Conservation (phyloP, 2,888 invertebrate species). For the Lapara coniferarum region DNA sequence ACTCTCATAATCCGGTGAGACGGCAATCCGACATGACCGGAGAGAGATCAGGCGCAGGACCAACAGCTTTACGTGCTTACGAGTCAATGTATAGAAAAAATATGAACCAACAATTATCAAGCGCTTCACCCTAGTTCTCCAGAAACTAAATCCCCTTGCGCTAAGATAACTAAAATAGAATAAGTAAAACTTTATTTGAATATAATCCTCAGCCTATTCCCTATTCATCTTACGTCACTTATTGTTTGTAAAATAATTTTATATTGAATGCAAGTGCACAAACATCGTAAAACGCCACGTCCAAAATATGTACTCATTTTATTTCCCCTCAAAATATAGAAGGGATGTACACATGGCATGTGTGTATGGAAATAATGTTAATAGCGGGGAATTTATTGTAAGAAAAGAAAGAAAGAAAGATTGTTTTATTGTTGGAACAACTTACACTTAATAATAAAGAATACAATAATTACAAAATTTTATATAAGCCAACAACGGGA, state of each 20-base stretch:
- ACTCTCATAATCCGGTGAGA: too few species aligned
- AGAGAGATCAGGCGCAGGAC: too few species aligned
- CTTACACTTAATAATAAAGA: too few species aligned
- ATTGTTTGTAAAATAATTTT: slow-evolving; percentile 41
- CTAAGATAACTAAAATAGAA: slow-evolving; percentile 45
- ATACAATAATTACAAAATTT: too few species aligned
- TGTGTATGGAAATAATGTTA: slow-evolving; percentile 61
- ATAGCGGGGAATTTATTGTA: slow-evolving; percentile 24
- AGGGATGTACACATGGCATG: slow-evolving; percentile 55
- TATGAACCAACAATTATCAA: slow-evolving; percentile 44
- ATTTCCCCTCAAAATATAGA: slow-evolving; percentile 41
- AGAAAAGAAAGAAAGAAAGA: too few species aligned
- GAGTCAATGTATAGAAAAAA: slow-evolving; percentile 33
- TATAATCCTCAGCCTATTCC: slow-evolving; percentile 14
- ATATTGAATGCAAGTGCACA: slow-evolving; percentile 59
- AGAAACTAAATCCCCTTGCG: slow-evolving; percentile 54
- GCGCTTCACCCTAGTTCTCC: slow-evolving; percentile 54
- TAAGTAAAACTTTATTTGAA: slow-evolving; percentile 27
- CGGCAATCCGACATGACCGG: too few species aligned
- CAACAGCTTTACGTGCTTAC: too few species aligned
- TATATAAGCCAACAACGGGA: too few species aligned
- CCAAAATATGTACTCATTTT: slow-evolving; percentile 41
- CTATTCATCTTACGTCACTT: slow-evolving; percentile 6
- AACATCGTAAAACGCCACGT: slow-evolving; percentile 63
- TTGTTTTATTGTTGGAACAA: too few species aligned